Conservation (phyloP, 2,797 vertebrate species). For the Ispidina picta region DNA sequence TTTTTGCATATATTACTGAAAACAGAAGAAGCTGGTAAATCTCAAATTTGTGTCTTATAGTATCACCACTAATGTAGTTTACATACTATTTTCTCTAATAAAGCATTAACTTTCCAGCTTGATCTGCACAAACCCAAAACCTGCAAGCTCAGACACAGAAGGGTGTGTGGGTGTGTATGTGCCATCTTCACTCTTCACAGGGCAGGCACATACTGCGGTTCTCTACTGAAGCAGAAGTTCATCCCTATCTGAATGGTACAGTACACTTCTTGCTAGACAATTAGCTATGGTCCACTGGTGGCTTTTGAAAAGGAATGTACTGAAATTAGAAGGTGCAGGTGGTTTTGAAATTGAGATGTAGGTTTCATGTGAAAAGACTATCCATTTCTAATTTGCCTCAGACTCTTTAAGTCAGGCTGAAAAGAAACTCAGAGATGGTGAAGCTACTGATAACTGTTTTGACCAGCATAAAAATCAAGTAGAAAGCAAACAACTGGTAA, state of each 20-base stretch:
- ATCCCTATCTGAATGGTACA: neutral
- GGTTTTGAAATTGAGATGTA: neutral
- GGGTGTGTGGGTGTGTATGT: neutral
- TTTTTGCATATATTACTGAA: conserved; percentile 6
- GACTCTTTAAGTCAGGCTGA: neutral
- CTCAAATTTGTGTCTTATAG: neutral
- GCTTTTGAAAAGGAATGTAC: neutral
- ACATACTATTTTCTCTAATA: neutral
- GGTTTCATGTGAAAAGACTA: neutral
- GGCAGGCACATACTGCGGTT: neutral
- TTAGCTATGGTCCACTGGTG: neutral
- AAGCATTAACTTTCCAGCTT: neutral
- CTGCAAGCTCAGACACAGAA: neutral
- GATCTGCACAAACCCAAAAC: neutral
- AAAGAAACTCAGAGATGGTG: neutral
- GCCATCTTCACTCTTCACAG: neutral
- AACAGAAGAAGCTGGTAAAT: conserved; percentile 6
- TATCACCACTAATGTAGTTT: neutral
- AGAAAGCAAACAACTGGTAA: neutral
- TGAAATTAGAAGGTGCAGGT: neutral
- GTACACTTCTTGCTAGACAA: neutral
- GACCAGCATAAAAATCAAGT: neutral
- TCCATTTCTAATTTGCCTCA: neutral
- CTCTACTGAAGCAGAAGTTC: neutral
- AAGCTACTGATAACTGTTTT: neutral